Evolutionary conservation across 2,797 vertebrate species (phyloP).

Genomic region (Podarcis lilfordi): DNA sequence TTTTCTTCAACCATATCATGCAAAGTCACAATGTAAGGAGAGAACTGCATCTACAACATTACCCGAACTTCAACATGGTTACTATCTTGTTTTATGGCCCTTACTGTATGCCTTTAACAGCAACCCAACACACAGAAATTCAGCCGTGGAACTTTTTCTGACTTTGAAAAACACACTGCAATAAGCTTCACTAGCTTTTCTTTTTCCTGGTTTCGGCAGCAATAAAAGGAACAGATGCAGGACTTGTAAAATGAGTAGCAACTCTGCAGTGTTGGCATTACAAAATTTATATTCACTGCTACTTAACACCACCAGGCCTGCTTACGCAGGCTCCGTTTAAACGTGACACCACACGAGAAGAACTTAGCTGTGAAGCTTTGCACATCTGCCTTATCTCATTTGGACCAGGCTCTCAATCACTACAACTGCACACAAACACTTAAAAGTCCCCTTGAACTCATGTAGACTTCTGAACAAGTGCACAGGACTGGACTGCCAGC

Average conservation of each 20-base stretch:
- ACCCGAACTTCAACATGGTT: neutral
- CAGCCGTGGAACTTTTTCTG: neutral
- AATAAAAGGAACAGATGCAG: neutral
- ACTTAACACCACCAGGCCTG: neutral
- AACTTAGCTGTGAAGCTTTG: neutral
- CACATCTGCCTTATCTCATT: neutral
- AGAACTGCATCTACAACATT: neutral
- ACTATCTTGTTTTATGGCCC: neutral
- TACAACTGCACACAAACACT: neutral
- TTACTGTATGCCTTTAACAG: neutral
- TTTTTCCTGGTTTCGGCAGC: neutral
- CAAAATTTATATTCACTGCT: neutral
- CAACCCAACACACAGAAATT: neutral
- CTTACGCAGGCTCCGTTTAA: neutral
- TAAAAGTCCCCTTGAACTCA: neutral
- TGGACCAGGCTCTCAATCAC: neutral
- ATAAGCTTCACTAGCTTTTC: neutral
- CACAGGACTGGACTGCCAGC: neutral
- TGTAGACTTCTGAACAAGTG: neutral
- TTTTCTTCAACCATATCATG: neutral
- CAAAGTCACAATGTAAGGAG: neutral
- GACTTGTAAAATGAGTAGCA: neutral
- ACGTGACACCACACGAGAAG: neutral
- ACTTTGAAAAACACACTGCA: neutral
- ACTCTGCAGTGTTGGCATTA: neutral